phyloP scores from a whole-genome alignment of 2,797 vertebrate species.

The Centroberyx gerrardi region DNA sequence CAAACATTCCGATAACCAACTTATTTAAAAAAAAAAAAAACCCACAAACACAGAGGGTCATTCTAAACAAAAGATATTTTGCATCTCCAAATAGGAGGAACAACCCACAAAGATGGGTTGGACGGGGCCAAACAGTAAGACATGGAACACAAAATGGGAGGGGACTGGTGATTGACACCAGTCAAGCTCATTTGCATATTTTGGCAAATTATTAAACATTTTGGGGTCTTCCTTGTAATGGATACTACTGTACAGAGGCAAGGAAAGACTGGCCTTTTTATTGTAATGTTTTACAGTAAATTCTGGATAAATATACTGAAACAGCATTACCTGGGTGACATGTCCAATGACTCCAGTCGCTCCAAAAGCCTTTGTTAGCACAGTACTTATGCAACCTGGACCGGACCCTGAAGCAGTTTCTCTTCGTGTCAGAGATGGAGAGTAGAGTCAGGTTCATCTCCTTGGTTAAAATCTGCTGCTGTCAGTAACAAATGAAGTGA shows the following conservation, averaged over 20 bases:
- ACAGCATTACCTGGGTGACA: conserved; percentile 75
- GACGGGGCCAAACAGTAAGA: no score
- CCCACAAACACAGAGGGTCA: no score
- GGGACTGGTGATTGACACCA: no score
- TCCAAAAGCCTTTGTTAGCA: conserved; percentile 78
- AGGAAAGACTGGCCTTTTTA: neutral
- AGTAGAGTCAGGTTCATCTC: conserved; percentile 46
- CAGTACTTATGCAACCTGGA: conserved; percentile 80
- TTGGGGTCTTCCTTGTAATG: neutral
- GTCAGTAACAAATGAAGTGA: neutral
- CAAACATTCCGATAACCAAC: no score
- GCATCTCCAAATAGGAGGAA: no score
- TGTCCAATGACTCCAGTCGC: conserved; percentile 78
- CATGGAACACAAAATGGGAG: neutral
- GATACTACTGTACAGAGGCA: neutral
- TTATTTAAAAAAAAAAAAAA: no score
- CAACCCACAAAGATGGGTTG: neutral
- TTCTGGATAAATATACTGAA: neutral
- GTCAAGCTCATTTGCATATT: no score
- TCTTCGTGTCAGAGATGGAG: neutral
- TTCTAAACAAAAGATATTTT: no score
- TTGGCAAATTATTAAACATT: neutral
- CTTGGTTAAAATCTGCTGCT: conserved; percentile 51
- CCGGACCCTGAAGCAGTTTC: conserved; percentile 78
- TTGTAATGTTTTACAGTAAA: neutral